phyloP scores from a whole-genome alignment of 2,113 vertebrate species.

The Halcyon senegalensis region DNA sequence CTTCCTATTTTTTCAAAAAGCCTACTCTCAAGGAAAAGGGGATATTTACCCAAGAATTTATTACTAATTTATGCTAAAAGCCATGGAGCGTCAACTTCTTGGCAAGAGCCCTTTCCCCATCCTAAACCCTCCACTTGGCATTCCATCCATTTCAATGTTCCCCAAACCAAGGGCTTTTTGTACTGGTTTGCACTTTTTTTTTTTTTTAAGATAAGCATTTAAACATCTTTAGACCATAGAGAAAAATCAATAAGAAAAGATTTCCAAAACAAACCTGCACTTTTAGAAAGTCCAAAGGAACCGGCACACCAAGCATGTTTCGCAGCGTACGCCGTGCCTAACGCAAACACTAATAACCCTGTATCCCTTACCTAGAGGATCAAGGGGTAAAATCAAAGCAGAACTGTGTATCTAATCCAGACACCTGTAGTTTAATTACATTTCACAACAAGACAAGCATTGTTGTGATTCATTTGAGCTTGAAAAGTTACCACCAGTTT shows the following conservation, averaged over 20 bases:
- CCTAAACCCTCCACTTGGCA: slow-evolving; percentile 24
- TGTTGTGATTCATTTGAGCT: slow-evolving; percentile 65
- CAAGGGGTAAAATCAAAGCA: not conserved
- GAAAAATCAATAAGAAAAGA: not conserved
- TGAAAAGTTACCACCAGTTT: slow-evolving; percentile 64
- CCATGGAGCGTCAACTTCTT: not conserved
- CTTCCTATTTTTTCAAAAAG: slow-evolving; percentile 1
- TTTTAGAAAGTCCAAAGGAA: slow-evolving; percentile 59
- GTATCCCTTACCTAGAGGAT: slow-evolving; percentile 47
- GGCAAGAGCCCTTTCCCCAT: not conserved
- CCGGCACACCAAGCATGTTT: slow-evolving; percentile 33
- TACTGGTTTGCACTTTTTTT: not conserved
- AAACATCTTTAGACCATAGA: slow-evolving; percentile 60
- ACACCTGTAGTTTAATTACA: slow-evolving; percentile 71
- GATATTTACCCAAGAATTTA: not conserved
- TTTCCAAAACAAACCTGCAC: slow-evolving; percentile 66
- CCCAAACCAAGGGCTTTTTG: not conserved
- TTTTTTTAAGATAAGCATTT: slow-evolving; percentile 42
- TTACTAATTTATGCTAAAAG: not conserved
- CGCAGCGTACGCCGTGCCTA: slow-evolving; percentile 25
- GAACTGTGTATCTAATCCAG: slow-evolving; percentile 52
- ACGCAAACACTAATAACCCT: slow-evolving; percentile 33
- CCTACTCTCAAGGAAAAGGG: not conserved
- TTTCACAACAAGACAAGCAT: slow-evolving; percentile 71
- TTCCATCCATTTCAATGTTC: slow-evolving; percentile 18